Base-by-base conservation (phyloP, 2,888 invertebrate species). In the Tubiluchus corallicola region DNA sequence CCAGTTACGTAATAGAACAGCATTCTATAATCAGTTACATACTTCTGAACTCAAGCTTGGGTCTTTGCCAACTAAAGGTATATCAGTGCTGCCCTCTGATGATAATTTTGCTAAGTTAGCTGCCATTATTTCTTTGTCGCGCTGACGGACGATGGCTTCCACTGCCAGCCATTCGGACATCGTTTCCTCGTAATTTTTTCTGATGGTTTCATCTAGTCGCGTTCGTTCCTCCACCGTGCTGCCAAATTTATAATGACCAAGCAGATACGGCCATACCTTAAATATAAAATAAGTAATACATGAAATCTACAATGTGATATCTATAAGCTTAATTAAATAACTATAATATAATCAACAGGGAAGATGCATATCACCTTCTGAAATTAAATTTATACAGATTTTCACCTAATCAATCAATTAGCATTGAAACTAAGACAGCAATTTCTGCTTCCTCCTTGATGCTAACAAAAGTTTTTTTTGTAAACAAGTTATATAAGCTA, bases 121-220 rank as follows among this genome's bases (percentile, higher is more conserved):
- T 0, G 83, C 84, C 48, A 82, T 81, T 38, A 76, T 77, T 50
- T 66, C 66, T 48, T 77, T 76, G 55, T 87, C 84, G 4, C 76
- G 65, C 58, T 83, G 82, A 41, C 76, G 67, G 0, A 90, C 84
- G 49, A 90, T 87, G 1, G 87, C 87, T 59, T 94, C 92, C 1
- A 90, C 84, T 0, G 87, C 85, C 47, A 87, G 63, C 92, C 92
- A 92, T 62, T 90, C 88, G 0, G 87, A 84, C 82, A 90, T 84
- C 1, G 81, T 82, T 3, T 79, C 79, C 63, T 90, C 87, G 55
- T 85, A 88, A 47, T 76, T 74, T 38, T 17, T 41, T 18, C 13
- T 17, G 20, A 5, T 76, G 38, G 72, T 70, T 47, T 70, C 68
- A 53, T 79, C 77, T 48, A 77, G 71, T 50, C 75, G 75, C 3